These are phyloP conservation scores for Amia ocellicauda DNA, from an alignment of 2,113 vertebrate species.

Conservation along the genomic window DNA sequence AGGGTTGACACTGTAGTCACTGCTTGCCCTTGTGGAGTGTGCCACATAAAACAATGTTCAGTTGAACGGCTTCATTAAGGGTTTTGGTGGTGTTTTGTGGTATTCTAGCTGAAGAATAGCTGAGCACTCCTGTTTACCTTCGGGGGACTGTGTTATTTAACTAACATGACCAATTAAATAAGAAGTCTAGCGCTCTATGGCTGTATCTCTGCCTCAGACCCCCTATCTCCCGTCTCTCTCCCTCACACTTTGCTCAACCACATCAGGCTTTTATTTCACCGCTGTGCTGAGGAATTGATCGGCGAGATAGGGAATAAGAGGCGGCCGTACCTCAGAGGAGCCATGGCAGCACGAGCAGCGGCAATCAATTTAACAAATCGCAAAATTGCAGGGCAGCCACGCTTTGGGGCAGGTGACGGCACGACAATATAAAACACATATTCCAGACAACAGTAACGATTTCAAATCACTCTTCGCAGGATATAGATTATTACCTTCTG, in stretches of 20 bases:
- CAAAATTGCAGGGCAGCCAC: background rate
- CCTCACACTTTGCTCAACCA: background rate
- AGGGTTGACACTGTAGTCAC: too few relatives aligned
- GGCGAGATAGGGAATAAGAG: background rate
- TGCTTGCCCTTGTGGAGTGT: too few relatives aligned
- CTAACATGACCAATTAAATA: too few relatives aligned
- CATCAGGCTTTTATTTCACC: background rate
- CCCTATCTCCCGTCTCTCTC: background rate
- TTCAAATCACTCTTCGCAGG: background rate
- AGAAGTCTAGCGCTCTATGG: too few relatives aligned
- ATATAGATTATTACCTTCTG: slow-evolving; percentile 3
- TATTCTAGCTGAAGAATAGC: too few relatives aligned
- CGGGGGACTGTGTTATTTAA: too few relatives aligned
- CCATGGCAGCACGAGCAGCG: too few relatives aligned
- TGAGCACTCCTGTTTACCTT: too few relatives aligned
- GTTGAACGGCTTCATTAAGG: too few relatives aligned
- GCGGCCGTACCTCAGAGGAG: background rate
- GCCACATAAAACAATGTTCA: too few relatives aligned
- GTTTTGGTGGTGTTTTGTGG: too few relatives aligned
- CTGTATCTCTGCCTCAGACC: background rate
- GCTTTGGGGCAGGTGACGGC: slow-evolving; percentile 1
- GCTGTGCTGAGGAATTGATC: background rate
- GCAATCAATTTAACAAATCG: slow-evolving; percentile 3
- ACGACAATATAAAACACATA: slow-evolving; percentile 1
- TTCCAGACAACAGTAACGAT: slow-evolving; percentile 8